Percentiles rank a stretch among this genome's conserved stretches.
phyloP scores from a whole-genome alignment of 2,113 vertebrate species.

The Strigops habroptila region DNA sequence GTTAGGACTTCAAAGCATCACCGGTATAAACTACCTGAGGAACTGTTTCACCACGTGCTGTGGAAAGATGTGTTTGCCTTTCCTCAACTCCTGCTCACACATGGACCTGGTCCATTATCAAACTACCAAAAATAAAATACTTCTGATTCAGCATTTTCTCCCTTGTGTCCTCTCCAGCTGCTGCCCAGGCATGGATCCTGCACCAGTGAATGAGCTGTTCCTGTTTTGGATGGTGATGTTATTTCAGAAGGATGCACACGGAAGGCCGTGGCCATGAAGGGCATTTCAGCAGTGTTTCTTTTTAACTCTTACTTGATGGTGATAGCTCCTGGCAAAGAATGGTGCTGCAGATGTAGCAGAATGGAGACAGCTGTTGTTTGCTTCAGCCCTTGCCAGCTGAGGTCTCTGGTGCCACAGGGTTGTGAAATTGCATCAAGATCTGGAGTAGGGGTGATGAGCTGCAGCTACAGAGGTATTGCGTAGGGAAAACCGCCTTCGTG shows the following conservation, averaged over 20 bases:
- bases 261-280: not conserved
- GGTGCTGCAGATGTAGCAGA: not conserved
- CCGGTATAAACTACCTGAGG: not conserved
- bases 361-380: slow-evolving; percentile 2
- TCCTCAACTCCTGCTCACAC: not conserved
- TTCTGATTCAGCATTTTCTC: slow-evolving; percentile 38
- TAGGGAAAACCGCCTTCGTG: not conserved
- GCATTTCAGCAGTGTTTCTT: not conserved
- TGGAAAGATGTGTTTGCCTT: not conserved
- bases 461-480: not conserved
- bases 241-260: slow-evolving; percentile 27
- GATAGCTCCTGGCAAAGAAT: not conserved
- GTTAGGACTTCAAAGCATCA: not conserved
- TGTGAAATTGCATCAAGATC: not conserved
- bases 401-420: not conserved
- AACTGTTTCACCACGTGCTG: not conserved
- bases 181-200: not conserved
- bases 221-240: slow-evolving; percentile 44
- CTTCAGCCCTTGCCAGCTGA: not conserved
- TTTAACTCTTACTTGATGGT: not conserved
- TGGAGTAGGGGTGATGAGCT: not conserved
- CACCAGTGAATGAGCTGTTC: slow-evolving; percentile 10
- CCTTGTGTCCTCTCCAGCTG: not conserved
- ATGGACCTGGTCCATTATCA: not conserved
- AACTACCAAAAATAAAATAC: slow-evolving; percentile 33